Conservation (phyloP, 2,888 invertebrate species). For the Pollenia labialis region DNA sequence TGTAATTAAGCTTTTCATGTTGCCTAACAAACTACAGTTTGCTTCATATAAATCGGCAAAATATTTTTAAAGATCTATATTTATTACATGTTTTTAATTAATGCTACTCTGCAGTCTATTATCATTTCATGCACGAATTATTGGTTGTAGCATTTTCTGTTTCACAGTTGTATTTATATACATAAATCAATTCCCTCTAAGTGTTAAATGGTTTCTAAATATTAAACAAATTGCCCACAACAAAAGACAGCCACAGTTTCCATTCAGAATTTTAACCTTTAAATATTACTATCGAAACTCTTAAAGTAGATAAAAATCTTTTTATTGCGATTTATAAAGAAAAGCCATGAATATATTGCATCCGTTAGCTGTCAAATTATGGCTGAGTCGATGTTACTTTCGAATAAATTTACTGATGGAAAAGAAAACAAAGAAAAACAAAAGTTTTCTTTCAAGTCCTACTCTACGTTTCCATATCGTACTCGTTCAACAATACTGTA, state of each 20-base stretch:
- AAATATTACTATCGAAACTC: background rate
- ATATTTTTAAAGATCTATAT: no score
- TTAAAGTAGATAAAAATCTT: slow-evolving; percentile 7
- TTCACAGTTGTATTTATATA: no score
- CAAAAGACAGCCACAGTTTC: background rate
- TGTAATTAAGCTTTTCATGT: no score
- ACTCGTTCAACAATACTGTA: no score
- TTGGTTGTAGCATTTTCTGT: no score
- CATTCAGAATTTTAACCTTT: background rate
- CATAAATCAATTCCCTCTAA: background rate
- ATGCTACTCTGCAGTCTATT: no score
- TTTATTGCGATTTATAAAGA: slow-evolving; percentile 41
- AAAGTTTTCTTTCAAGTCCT: background rate
- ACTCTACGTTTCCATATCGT: no score
- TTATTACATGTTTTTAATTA: background rate
- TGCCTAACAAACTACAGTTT: no score
- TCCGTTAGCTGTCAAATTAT: slow-evolving; percentile 69
- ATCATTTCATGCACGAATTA: no score
- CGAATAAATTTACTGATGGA: background rate
- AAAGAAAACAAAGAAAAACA: slow-evolving; percentile 2
- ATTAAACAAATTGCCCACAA: background rate
- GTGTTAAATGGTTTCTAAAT: background rate
- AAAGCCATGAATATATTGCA: slow-evolving; percentile 40
- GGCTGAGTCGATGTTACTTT: background rate
- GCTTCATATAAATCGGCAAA: no score